Conservation (phyloP, 2,797 vertebrate genomes). For the Clarias pachynema region DNA sequence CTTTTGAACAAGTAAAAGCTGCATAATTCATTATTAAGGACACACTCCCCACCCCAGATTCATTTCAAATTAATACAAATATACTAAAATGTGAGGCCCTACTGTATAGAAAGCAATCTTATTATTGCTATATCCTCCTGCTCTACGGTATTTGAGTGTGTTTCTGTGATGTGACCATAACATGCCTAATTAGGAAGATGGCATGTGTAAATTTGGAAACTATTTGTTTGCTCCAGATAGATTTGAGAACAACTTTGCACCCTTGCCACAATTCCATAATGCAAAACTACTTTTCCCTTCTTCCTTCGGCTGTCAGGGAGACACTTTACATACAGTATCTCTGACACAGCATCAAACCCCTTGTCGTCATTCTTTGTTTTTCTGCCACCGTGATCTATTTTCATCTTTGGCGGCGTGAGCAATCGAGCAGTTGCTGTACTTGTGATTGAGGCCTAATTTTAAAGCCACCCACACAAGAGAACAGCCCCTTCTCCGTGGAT, state of each 20-base stretch:
- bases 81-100: not conserved
- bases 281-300: conserved; percentile 25
- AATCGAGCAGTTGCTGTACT: conserved; percentile 53
- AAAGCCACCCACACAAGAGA: conserved; percentile 54
- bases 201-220: not conserved
- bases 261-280: conserved; percentile 24
- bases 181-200: conserved; percentile 10
- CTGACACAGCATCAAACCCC: conserved; percentile 33
- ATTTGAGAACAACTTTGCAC: conserved; percentile 13
- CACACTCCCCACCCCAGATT: not conserved
- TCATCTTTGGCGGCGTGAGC: conserved; percentile 45
- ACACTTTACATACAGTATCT: conserved; percentile 22
- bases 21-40: not conserved
- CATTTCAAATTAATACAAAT: not conserved
- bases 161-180: conserved; percentile 5
- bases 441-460: conserved; percentile 54
- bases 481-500: conserved; percentile 57
- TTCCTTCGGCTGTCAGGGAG: conserved; percentile 14
- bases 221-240: conserved; percentile 12
- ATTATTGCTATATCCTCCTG: not conserved
- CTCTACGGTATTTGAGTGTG: not conserved
- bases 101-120: not conserved
- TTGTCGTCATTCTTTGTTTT: conserved; percentile 51
- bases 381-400: conserved; percentile 54
- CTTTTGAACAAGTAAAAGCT: not conserved